Evolutionary conservation across 2,888 invertebrate species (phyloP), one percentile per base, ranked within the genome.

Genomic region (Sphaerophoria rueppellii): DNA sequence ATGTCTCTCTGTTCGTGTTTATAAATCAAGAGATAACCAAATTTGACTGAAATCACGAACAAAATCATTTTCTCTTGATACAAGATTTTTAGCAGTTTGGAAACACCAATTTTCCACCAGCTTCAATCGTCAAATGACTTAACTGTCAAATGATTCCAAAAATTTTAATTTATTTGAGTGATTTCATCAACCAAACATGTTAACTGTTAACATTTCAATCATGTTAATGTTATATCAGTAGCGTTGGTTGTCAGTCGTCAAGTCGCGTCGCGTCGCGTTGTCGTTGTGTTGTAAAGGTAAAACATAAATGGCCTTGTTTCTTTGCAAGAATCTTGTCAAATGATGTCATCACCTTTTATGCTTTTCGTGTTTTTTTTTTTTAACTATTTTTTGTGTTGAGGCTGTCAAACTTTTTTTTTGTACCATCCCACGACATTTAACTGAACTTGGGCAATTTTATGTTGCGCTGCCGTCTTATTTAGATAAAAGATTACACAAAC

Each of bases 291-390:
- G 63, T 63, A 65, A 40, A 65, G 65, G 35, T 61, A 9, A 37
- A 35, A 58, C 40, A 46, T 58, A 60, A 58, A 67, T 48, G 73
- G 37, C 48, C 67, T 73, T 73, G 74, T 55, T 69, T 50, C 6
- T 61, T 40, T 35, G 37, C 37, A 63, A 58, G 65, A 54, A 72
- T 73, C 43, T 34, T 40, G 43, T 24, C 34, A 43, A 40, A 73
- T 78, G 78, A 78, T 78, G 58, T 78, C 78, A 78, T 34, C 78
- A 60, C 34, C 65, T 43, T 67, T 67, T 67, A 71, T 58, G 65
- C 35, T 60, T 58, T 70, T 71, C 11, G 32, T 71, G 32, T 71
- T 34, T 48, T 65, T 14, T 40, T 35, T 52, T 24, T 40, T 32
- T 52, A 11, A 40, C 3, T 24, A n/a, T 7, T 1, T n/a, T 14